Conservation (phyloP, 2,888 invertebrate species). For the Cecidostiba fungosa region DNA sequence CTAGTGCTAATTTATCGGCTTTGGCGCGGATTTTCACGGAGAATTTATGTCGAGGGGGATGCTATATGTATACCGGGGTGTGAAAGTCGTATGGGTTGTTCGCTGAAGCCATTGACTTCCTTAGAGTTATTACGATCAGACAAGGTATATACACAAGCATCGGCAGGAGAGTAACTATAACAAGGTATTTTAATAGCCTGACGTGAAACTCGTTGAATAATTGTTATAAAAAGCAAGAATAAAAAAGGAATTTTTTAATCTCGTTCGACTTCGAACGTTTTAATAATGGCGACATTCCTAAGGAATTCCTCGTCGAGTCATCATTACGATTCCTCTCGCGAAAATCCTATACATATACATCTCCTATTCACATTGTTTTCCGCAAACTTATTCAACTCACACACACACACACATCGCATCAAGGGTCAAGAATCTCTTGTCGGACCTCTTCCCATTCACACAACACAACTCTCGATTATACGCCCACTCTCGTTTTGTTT, state of each 20-base stretch:
- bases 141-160: no score
- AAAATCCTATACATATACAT: background rate
- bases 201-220: no score
- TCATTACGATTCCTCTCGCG: background rate
- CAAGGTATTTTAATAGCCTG: no score
- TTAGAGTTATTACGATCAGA: no score
- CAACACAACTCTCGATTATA: background rate
- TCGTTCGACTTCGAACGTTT: background rate
- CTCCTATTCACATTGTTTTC: slow-evolving; percentile 1
- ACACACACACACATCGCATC: background rate
- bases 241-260: background rate
- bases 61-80: background rate
- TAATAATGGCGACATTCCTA: background rate
- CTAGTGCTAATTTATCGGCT: background rate
- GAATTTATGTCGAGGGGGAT: background rate
- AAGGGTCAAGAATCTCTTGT: background rate
- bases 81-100: background rate
- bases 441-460: background rate
- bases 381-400: background rate
- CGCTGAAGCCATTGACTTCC: no score
- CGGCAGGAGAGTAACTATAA: no score
- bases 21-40: background rate
- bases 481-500: background rate
- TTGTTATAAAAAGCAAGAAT: no score
- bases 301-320: background rate